Percentiles rank a stretch among this genome's conserved stretches.
Evolutionary conservation across 2,797 vertebrate species (phyloP).

Genomic region (Falco novaeseelandiae): DNA sequence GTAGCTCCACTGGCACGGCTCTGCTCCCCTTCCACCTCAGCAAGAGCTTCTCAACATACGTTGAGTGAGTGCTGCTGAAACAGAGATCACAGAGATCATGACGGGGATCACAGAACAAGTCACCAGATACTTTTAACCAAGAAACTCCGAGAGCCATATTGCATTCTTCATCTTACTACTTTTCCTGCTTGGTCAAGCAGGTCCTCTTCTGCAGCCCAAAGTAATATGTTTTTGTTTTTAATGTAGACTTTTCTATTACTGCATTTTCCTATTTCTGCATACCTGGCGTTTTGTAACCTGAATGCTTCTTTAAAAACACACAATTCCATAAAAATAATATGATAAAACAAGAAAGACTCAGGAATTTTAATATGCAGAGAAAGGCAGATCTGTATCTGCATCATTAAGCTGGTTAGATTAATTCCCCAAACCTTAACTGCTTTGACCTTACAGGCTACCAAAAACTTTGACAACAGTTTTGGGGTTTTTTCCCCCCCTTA

Average conservation of each 20-base stretch:
- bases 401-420: not conserved
- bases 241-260: not conserved
- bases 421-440: not conserved
- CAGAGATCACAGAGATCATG: no score
- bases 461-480: not conserved
- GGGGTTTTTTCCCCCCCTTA: not conserved
- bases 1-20: not conserved
- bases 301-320: not conserved
- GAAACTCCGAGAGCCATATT: not conserved
- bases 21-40: not conserved
- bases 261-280: not conserved
- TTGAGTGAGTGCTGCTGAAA: not conserved
- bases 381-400: not conserved
- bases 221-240: not conserved
- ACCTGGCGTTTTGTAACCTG: not conserved
- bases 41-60: not conserved
- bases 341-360: not conserved
- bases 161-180: not conserved
- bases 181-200: not conserved
- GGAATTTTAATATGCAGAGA: rapidly evolving
- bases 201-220: not conserved
- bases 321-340: not conserved
- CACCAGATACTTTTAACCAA: not conserved
- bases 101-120: not conserved
- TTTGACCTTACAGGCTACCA: not conserved